Base-by-base conservation (phyloP, 2,797 vertebrate species). In the Cygnus olor region DNA sequence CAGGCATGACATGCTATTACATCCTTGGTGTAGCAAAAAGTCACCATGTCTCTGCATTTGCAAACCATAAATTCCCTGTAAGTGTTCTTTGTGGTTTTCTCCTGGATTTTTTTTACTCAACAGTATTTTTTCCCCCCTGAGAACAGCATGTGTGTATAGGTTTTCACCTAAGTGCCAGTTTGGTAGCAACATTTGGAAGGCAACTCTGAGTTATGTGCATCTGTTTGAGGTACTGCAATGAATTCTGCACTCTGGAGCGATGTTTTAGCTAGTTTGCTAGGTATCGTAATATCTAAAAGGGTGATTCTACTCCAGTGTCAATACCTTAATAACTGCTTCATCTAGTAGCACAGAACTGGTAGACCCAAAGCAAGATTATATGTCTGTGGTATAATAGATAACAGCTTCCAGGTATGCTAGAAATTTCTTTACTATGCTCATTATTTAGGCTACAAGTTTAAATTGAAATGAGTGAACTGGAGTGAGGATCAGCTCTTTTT, bases 141-240 rank as follows among this genome's bases (percentile, higher is more conserved):
- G 73, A 65, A 27, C 19, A 60, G 9, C 0, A 0, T 1, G 1
- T 34, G 16, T 65, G 4, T 47, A 8, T 73, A 85, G 25, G 9
- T 82, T 85, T 96, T 69, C 36, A 60, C 22, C 28, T 45, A 18
- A 61, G 40, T 66, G 14, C 73, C 54, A 7, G 32, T 20, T 34
- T 64, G 42, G 24, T 53, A 53, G 40, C 60, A 78, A 53, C 30
- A 9, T 30, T 32, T 17, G 15, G 56, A 40, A 82, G 63, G 68
- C 30, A 68, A 1, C 30, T 90, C 42, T 53, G 53, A 77, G 19
- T 85, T 61, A 18, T 0, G 0, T 60, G 45, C 25, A 11, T 81
- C 27, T 80, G 16, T 51, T 83, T 36, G 49, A 61, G n/a, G 58
- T 51, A 27, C 45, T 81, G 66, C 38, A 56, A 69, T 71, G 60